Base-by-base conservation (phyloP, 2,113 vertebrate genomes). In the Xenopus tropicalis region DNA sequence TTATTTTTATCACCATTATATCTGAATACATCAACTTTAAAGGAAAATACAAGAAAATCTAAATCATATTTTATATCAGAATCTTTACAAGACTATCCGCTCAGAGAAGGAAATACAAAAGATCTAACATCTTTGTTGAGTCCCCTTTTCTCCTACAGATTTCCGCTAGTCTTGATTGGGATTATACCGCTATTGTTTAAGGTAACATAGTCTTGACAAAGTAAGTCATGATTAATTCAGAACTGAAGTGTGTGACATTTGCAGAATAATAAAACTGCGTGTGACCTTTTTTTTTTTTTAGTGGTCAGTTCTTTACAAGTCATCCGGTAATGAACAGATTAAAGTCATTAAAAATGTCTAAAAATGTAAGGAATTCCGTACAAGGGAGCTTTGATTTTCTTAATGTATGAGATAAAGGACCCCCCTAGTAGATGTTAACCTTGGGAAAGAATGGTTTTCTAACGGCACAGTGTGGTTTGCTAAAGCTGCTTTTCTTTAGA, bases 231-330 rank as follows among this genome's bases (percentile, higher is more conserved):
- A 68, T 74, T 67, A 66, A 67, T 67, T 74, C 54, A 66, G 23
- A 66, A 67, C 61, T 68, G 65, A 61, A 64, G 19, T 61, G 72
- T 37, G 21, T 74, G 72, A 74, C 72, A 74, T 74, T 74, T 61
- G 29, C 72, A 67, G 46, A 37, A 74, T 74, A 74, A 68, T 74
- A 74, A 74, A 74, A 22, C 72, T n/a, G 72, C 56, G 59, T 61
- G 65, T 61, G 37, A 48, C 64, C 72, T 68, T 74, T 65, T 37
- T 37, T 65, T 37, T 37, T 37, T 37, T 17, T 74, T 51, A 66
- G 72, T 68, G 65, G 72, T 68, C 65, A 74, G 48, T 74, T 74
- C 72, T 61, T 74, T 74, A 43, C 23, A 67, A 74, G 64, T 19
- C 72, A 74, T 61, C 24, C 43, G 48, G 64, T 67, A 68, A 74